Conservation (phyloP, 2,797 vertebrate genomes). For the Schizopygopsis pylzovi region DNA sequence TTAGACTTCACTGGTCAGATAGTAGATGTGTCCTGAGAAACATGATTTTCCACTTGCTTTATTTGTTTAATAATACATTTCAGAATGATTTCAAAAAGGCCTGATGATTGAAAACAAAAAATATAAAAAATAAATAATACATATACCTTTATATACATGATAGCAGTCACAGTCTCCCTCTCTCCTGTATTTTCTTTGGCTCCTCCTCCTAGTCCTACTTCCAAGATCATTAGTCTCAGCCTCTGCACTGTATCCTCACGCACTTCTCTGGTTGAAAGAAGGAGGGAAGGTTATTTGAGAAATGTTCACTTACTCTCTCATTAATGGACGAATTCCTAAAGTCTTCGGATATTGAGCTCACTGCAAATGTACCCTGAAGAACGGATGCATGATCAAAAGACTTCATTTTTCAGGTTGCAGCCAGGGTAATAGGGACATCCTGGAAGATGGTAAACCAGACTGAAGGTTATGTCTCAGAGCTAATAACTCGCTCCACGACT, state of each 20-base stretch:
- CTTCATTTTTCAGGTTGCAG: conserved; percentile 25
- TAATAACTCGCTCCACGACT: conserved; percentile 66
- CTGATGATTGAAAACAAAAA: not conserved
- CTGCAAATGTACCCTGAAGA: not conserved
- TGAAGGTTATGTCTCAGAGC: conserved; percentile 42
- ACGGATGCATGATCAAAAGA: conserved; percentile 30
- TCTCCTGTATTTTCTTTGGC: conserved; percentile 6
- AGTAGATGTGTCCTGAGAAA: not conserved
- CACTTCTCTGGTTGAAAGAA: conserved; percentile 27
- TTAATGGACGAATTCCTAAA: conserved; percentile 30
- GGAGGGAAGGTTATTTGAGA: conserved; percentile 38
- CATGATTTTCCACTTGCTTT: not conserved
- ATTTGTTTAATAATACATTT: not conserved
- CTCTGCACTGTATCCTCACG: conserved; percentile 36
- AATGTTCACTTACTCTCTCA: conserved; percentile 4
- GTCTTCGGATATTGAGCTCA: conserved; percentile 20
- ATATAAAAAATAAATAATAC: not conserved
- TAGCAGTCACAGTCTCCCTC: not conserved
- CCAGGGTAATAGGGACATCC: conserved; percentile 21
- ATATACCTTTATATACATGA: not conserved
- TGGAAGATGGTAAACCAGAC: conserved; percentile 45
- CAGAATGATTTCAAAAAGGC: not conserved
- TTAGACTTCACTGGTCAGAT: not conserved
- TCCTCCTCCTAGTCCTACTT: conserved; percentile 47
- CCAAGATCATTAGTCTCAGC: conserved; percentile 45